Conservation (phyloP, 2,797 vertebrate genomes). For the Sciurus vulgaris region DNA sequence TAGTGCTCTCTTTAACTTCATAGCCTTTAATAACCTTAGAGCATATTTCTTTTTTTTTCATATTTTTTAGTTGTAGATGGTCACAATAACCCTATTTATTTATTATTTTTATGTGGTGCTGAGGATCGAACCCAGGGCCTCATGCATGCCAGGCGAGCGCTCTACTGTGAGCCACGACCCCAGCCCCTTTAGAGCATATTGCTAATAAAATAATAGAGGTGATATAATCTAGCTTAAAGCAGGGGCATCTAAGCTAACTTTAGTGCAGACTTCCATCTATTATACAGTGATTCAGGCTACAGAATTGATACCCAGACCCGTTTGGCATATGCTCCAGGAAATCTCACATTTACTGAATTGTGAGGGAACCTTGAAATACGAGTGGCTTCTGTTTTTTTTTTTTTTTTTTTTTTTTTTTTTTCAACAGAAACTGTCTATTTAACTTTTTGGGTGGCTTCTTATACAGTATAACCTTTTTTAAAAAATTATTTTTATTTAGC, state of each 20-base stretch:
- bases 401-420: background rate
- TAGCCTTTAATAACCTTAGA: background rate
- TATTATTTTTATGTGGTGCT: no score
- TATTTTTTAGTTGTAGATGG: no score
- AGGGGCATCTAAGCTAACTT: background rate
- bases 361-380: background rate
- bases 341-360: background rate
- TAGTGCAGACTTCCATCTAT: background rate
- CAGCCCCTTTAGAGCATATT: background rate
- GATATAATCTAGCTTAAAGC: background rate
- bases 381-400: background rate
- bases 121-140: no score
- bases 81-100: no score
- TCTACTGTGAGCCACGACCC: no score
- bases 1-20: background rate
- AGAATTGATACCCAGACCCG: background rate
- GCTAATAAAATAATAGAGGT: background rate
- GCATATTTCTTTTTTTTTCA: background rate
- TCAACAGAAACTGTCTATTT: background rate
- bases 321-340: background rate
- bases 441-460: background rate
- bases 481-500: no score
- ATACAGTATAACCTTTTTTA: background rate
- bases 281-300: background rate
- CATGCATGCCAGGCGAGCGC: no score